Conservation (phyloP, 2,797 vertebrate species). For the Todus mexicanus region DNA sequence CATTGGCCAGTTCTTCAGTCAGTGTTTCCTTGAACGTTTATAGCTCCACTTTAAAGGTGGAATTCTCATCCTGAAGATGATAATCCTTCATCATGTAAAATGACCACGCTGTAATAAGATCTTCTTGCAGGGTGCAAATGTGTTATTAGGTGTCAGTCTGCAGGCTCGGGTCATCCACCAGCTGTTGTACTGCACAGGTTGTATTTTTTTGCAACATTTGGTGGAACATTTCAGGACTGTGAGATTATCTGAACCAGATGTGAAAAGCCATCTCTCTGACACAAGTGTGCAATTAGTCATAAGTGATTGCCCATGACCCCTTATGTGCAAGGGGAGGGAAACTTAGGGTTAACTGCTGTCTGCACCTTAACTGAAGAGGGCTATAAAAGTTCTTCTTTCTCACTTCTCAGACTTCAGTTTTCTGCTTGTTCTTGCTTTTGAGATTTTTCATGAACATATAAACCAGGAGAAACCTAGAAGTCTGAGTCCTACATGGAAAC, state of each 20-base stretch:
- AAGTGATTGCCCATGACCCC: slow-evolving; percentile 71
- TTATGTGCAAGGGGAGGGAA: slow-evolving; percentile 6
- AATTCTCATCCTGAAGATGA: slow-evolving; percentile 52
- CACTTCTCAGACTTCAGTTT: neutral
- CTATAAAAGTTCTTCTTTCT: slow-evolving; percentile 22
- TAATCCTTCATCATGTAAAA: slow-evolving; percentile 60
- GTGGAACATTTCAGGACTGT: slow-evolving; percentile 72
- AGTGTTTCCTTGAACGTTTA: neutral
- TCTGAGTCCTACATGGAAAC: neutral
- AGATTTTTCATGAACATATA: neutral
- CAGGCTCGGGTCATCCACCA: slow-evolving; percentile 61
- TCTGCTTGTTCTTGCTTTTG: neutral
- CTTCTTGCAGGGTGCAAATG: slow-evolving; percentile 60
- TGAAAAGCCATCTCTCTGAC: slow-evolving; percentile 68
- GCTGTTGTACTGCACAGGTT: slow-evolving; percentile 69
- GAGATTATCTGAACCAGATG: slow-evolving; percentile 79
- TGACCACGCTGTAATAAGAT: slow-evolving; percentile 68
- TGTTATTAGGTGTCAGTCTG: slow-evolving; percentile 64
- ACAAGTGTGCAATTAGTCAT: slow-evolving; percentile 71
- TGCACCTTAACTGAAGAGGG: slow-evolving; percentile 23
- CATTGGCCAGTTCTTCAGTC: neutral
- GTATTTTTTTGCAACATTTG: slow-evolving; percentile 77
- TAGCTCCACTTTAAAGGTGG: slow-evolving; percentile 26
- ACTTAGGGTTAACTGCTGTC: slow-evolving; percentile 53
- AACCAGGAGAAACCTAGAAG: neutral